phyloP scores from a whole-genome alignment of 2,888 invertebrate species.

The Agrochola macilenta region DNA sequence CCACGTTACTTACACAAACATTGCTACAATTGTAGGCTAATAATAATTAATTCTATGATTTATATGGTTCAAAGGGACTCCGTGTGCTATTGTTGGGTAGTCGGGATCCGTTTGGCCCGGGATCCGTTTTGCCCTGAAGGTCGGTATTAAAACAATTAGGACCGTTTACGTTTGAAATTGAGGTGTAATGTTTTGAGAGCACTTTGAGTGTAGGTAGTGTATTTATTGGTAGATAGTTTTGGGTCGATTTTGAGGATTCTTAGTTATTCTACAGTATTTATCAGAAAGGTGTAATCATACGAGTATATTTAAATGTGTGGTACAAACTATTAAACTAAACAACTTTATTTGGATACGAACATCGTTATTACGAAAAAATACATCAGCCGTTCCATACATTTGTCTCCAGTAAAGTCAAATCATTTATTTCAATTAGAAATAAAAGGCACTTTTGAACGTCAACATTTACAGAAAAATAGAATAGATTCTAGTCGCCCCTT shows the following conservation, averaged over 20 bases:
- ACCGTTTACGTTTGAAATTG: slow-evolving; percentile 46
- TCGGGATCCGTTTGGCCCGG: slow-evolving; percentile 10
- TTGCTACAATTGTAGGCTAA: slow-evolving; percentile 59
- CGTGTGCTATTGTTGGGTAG: slow-evolving; percentile 53
- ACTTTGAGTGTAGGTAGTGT: neutral
- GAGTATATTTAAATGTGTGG: too few relatives aligned
- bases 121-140: slow-evolving; percentile 38
- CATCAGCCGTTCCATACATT: too few relatives aligned
- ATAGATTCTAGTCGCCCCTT: too few relatives aligned
- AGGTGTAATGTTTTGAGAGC: slow-evolving; percentile 44
- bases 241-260: neutral
- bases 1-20: slow-evolving; percentile 33
- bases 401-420: too few relatives aligned
- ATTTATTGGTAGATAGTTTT: neutral
- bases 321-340: too few relatives aligned
- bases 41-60: slow-evolving; percentile 74
- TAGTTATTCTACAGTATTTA: neutral
- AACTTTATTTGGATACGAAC: too few relatives aligned
- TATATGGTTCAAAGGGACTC: slow-evolving; percentile 62
- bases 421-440: too few relatives aligned
- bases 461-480: too few relatives aligned
- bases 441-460: too few relatives aligned
- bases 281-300: too few relatives aligned
- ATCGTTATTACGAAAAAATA: too few relatives aligned
- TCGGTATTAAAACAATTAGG: slow-evolving; percentile 48